phyloP scores from a whole-genome alignment of 2,888 invertebrate species.

The Drosophila anomalata region DNA sequence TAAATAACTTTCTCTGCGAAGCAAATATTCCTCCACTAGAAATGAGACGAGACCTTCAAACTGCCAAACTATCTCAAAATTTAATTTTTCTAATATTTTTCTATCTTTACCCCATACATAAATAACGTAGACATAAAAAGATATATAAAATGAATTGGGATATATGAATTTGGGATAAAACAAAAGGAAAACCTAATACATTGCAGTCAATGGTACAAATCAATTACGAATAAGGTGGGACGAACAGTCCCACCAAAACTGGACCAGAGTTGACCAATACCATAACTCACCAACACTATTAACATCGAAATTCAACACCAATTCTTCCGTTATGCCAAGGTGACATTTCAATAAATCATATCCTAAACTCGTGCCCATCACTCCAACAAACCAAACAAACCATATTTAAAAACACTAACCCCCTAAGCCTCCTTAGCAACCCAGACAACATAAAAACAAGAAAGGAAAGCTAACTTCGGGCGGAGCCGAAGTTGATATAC shows the following conservation, averaged over 20 bases:
- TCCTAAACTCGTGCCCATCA: constrained; percentile 2
- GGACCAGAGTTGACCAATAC: background rate
- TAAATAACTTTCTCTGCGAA: constrained; percentile 11
- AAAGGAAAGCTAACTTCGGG: no score
- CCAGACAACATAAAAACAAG: no score
- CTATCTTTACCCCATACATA: background rate
- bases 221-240: no score
- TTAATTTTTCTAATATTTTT: background rate
- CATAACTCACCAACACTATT: background rate
- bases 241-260: no score
- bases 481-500: no score
- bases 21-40: constrained; percentile 20
- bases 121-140: background rate
- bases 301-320: background rate
- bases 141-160: background rate
- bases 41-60: constrained; percentile 5
- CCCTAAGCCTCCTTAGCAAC: no score
- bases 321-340: constrained; percentile 6
- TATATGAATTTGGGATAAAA: background rate
- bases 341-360: constrained; percentile 2
- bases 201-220: no score
- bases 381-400: background rate
- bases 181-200: no score
- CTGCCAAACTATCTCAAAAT: constrained; percentile 2
- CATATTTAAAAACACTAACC: background rate